These are phyloP conservation scores for Pipistrellus pygmaeus DNA, from an alignment of 2,797 vertebrate genomes.

Conservation along the genomic window DNA sequence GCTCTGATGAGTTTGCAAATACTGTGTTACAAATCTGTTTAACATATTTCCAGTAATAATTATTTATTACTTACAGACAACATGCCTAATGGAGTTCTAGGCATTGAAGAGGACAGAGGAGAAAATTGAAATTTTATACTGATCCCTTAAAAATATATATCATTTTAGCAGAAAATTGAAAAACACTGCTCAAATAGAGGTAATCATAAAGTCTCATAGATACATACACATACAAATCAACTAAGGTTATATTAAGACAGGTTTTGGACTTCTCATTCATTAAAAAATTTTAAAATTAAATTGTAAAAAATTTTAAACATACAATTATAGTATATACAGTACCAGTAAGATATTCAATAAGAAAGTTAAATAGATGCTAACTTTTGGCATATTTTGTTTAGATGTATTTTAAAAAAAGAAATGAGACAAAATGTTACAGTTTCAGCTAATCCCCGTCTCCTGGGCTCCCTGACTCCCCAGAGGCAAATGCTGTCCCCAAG, in stretches of 20 bases:
- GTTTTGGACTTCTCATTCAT: background rate
- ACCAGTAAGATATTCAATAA: background rate
- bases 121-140: background rate
- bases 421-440: background rate
- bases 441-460: background rate
- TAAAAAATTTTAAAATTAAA: background rate
- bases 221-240: background rate
- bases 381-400: background rate
- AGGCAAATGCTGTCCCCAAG: background rate
- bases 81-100: background rate
- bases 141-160: background rate
- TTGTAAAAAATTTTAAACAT: background rate
- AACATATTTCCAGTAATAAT: background rate
- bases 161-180: background rate
- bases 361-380: background rate
- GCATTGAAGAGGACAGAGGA: background rate
- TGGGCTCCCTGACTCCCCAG: background rate
- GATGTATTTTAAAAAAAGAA: background rate
- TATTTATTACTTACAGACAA: background rate
- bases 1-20: background rate
- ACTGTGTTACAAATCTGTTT: background rate
- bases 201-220: background rate
- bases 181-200: background rate
- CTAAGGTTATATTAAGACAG: background rate
- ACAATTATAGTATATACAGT: background rate